Percentiles rank a stretch among this genome's conserved stretches.
phyloP scores from a whole-genome alignment of 2,113 vertebrate species.

The Trichomycterus rosablanca region DNA sequence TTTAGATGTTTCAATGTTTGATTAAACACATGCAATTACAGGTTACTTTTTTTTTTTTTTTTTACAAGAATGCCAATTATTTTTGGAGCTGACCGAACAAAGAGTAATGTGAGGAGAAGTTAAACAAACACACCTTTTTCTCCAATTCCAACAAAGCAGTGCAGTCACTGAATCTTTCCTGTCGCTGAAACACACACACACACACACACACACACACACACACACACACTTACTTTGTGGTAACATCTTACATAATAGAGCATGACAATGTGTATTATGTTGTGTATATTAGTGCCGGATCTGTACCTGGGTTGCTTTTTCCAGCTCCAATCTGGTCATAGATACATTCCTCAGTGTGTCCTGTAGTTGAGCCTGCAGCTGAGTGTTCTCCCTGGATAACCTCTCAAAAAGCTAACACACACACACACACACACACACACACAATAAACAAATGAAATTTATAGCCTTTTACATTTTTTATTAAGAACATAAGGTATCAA shows the following conservation, averaged over 20 bases:
- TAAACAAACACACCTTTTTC: constrained; percentile 68
- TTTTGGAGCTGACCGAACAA: neutral
- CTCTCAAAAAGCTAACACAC: constrained; percentile 69
- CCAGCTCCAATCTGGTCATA: constrained; percentile 71
- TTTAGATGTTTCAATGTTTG: no score
- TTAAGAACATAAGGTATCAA: no score
- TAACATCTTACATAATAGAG: neutral
- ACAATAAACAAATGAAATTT: no score
- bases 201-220: neutral
- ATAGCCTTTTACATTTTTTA: neutral
- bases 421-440: constrained; percentile 12
- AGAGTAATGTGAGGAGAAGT: neutral
- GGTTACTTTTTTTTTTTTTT: no score
- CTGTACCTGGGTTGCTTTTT: constrained; percentile 73
- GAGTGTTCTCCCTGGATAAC: constrained; percentile 70
- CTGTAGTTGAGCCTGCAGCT: constrained; percentile 73
- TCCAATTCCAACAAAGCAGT: constrained; percentile 73
- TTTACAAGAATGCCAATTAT: no score
- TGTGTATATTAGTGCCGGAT: neutral
- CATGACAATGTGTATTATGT: neutral
- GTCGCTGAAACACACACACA: constrained; percentile 60
- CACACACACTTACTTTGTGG: no score
- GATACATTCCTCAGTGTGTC: constrained; percentile 71
- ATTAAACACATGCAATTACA: no score
- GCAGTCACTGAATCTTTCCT: constrained; percentile 75